Evolutionary conservation across 2,797 vertebrate species (phyloP), one percentile per base, ranked within the genome.

Genomic region (Myotis pilosus): DNA sequence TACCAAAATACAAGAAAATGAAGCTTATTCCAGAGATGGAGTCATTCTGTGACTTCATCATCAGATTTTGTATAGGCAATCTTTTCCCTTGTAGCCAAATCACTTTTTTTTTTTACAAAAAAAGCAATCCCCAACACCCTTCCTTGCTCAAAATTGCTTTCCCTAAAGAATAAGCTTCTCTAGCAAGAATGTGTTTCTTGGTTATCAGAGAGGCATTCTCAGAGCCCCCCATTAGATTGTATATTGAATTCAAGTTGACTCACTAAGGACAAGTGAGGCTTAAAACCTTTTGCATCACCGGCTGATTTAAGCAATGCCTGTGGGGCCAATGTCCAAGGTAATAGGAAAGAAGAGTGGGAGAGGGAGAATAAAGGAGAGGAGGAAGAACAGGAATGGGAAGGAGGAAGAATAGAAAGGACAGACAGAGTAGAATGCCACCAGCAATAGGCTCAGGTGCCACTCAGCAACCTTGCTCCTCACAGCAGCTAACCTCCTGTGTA

Each of bases 1-100:
- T 97, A 97, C 95, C 97, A 98, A 98, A 98, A 98, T 96, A 98
- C 22, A 94, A 95, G 94, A 94, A 98, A 87, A 96, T 96, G 89
- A 96, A 97, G 92, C 85, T 97, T 87, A 91, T 79, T 95, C 41
- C 94, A 96, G 20, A 16, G 30, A 7, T 82, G 41, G 79, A 97
- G 94, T 87, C 36, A 10, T 71, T 95, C 60, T 62, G 49, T 94
- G 87, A 80, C 44, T 84, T 97, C 82, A 79, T 12, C 66, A 6
- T 4, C 36, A 83, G 69, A 69, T 96, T 97, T 96, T 92, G 44
- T 72, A 93, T 74, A 78, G 81, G 55, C 79, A 89, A 30, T 53
- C 25, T 75, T 93, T 57, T 86, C 64, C 53, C 55, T 89, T 66
- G 57, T 81, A 79, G 51, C 28, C 86, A 92, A 87, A 82, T 84